phyloP scores from a whole-genome alignment of 2,888 invertebrate species.

The Caenorhabditis macrosperma region DNA sequence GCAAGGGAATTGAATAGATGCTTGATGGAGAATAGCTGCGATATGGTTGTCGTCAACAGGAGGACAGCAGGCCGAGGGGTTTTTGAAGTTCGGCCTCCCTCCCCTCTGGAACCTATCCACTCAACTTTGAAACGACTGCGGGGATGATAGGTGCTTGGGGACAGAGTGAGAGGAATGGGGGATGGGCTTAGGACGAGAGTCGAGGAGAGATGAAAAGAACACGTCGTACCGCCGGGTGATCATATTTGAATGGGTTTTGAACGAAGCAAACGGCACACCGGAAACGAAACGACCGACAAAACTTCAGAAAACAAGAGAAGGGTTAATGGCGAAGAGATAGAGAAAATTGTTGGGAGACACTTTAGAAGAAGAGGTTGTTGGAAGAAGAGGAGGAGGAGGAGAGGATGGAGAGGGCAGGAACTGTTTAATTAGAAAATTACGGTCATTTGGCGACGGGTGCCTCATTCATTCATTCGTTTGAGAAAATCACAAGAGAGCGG shows the following conservation, averaged over 20 bases:
- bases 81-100: too few relatives aligned
- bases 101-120: too few relatives aligned
- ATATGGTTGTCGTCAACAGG: too few relatives aligned
- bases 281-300: constrained; percentile 45
- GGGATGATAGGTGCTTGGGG: too few relatives aligned
- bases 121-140: too few relatives aligned
- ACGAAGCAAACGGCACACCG: constrained; percentile 49
- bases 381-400: constrained; percentile 4
- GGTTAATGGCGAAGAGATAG: constrained; percentile 49
- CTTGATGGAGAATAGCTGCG: too few relatives aligned
- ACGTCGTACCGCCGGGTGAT: constrained; percentile 1
- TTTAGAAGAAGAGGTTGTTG: constrained; percentile 20
- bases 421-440: constrained; percentile 65
- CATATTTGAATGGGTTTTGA: constrained; percentile 25
- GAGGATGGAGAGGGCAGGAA: constrained; percentile 52
- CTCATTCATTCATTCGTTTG: constrained; percentile 33
- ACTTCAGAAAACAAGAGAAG: constrained; percentile 53
- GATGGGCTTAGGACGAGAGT: too few relatives aligned
- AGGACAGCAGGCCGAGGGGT: too few relatives aligned
- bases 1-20: too few relatives aligned
- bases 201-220: background rate
- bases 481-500: constrained; percentile 42
- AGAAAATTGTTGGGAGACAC: constrained; percentile 39
- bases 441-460: constrained; percentile 62
- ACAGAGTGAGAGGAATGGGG: too few relatives aligned